These are phyloP conservation scores for Heptascelio sp. DNA, from an alignment of 2,888 invertebrate species.

Conservation along the genomic window DNA sequence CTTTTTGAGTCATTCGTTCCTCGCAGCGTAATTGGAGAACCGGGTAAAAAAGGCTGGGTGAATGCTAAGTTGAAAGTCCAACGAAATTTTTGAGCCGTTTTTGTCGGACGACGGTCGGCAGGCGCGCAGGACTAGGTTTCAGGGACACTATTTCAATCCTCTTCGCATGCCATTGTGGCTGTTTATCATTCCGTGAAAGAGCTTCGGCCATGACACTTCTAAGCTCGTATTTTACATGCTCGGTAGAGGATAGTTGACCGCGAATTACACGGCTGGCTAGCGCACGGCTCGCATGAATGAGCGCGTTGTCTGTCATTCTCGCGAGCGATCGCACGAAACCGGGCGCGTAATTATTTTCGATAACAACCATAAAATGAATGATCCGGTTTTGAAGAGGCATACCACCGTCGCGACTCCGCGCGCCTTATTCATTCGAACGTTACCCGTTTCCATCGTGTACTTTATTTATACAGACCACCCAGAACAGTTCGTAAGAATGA, in stretches of 20 bases:
- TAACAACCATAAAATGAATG: slow-evolving; percentile 46
- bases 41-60: slow-evolving; percentile 38
- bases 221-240: slow-evolving; percentile 69
- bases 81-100: slow-evolving; percentile 61
- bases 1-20: slow-evolving; percentile 47
- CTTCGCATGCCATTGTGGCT: slow-evolving; percentile 65
- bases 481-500: slow-evolving; percentile 71
- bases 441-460: slow-evolving; percentile 64
- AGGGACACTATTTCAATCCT: slow-evolving; percentile 69
- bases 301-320: slow-evolving; percentile 59
- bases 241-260: slow-evolving; percentile 59
- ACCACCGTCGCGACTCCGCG: slow-evolving; percentile 35
- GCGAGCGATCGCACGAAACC: slow-evolving; percentile 46
- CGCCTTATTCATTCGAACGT: slow-evolving; percentile 45
- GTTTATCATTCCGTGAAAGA: slow-evolving; percentile 69
- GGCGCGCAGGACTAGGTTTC: slow-evolving; percentile 66
- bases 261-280: slow-evolving; percentile 67
- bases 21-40: slow-evolving; percentile 59
- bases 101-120: slow-evolving; percentile 61
- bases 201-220: slow-evolving; percentile 69
- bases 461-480: slow-evolving; percentile 81
- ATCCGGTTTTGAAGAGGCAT: slow-evolving; percentile 40
- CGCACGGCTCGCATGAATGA: slow-evolving; percentile 63
- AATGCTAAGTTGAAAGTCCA: slow-evolving; percentile 55
- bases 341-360: slow-evolving; percentile 57